Evolutionary conservation across 2,797 vertebrate species (phyloP), one percentile per base, ranked within the genome.

Genomic region (Tapirus indicus): DNA sequence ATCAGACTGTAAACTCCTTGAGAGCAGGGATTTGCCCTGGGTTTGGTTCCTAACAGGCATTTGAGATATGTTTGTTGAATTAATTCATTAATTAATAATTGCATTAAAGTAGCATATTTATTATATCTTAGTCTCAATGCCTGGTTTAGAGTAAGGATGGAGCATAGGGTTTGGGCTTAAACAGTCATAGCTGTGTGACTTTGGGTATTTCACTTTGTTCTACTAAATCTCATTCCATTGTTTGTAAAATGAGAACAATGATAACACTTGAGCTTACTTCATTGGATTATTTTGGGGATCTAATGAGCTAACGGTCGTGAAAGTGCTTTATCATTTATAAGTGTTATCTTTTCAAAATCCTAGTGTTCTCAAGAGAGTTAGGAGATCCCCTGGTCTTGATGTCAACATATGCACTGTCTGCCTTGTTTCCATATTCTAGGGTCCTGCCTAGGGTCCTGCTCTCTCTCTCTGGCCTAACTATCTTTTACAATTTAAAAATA

Each of bases 21-120:
- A 82, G 23, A 83, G n/a, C n/a, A 96, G 54, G n/a, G 29, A 54
- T 78, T 94, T 95, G 35, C 56, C 66, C n/a, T 56, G 3, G 10
- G 58, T 78, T 56, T 88, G 74, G 69, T 38, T 84, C 44, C 38
- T 78, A 77, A 41, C n/a, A 60, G 80, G 20, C 44, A 49, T 86
- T 86, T n/a, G 64, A 95, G 78, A 69, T 93, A 75, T 72, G 44
- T 68, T 78, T 41, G 20, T 89, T 93, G 68, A 85, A 69, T 91
- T 66, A 69, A 88, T 84, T 74, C 27, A 32, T 68, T 25, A 69
- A 74, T 88, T 72, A 78, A 82, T 83, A 52, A 72, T 87, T 58
- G 5, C 66, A 74, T 64, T 27, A 83, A 38, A 78, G 93, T 60
- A 74, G 18, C 16, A 18, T 72, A 49, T 77, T 80, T 38, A 54